Evolutionary conservation across 2,888 invertebrate species (phyloP).

Genomic region (Agrypnus murinus): DNA sequence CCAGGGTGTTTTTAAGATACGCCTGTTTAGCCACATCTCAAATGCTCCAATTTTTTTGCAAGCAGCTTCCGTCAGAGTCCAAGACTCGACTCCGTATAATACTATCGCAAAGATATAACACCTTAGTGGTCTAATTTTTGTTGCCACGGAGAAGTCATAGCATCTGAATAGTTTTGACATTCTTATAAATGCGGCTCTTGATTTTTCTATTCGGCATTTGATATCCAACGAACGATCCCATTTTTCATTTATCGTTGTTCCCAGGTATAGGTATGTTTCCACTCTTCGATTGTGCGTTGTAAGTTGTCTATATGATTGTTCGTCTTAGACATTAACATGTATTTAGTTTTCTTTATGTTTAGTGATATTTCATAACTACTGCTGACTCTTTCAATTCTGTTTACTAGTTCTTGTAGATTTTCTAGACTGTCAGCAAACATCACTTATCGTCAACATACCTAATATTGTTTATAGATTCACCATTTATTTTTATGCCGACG

Average conservation of each 20-base stretch:
- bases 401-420: no score
- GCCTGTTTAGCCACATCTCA: conserved; percentile 38
- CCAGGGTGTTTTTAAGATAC: conserved; percentile 34
- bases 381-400: no score
- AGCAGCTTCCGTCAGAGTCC: conserved; percentile 24
- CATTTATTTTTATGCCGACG: no score
- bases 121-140: conserved; percentile 12
- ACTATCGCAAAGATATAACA: conserved; percentile 32
- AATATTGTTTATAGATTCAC: no score
- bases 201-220: not conserved
- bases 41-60: conserved; percentile 38
- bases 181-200: not conserved
- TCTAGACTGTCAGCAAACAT: no score
- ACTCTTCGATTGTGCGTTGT: not conserved
- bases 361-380: no score
- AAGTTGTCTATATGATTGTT: not conserved
- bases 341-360: not conserved
- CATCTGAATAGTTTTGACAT: conserved; percentile 2
- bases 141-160: not conserved
- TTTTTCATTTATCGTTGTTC: no score
- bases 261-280: no score
- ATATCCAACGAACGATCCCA: not conserved
- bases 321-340: no score
- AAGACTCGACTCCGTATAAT: conserved; percentile 35
- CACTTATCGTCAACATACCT: no score